Conservation (phyloP, 2,888 invertebrate genomes). For the Bimastos eiseni region DNA sequence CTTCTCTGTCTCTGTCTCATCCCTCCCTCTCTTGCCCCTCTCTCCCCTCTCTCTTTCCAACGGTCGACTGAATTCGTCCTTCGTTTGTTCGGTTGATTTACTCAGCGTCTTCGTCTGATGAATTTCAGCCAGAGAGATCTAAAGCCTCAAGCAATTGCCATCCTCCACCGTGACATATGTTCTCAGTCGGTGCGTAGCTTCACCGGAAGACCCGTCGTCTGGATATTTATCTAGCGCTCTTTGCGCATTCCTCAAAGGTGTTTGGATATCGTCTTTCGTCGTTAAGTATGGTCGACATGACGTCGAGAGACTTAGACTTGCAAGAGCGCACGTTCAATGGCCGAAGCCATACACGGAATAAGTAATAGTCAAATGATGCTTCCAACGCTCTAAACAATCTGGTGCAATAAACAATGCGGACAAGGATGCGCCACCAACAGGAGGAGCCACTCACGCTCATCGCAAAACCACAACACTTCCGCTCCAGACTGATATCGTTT, state of each 20-base stretch:
- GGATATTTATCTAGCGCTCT: slow-evolving; percentile 9
- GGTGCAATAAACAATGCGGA: background rate
- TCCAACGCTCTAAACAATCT: background rate
- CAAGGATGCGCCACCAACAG: background rate
- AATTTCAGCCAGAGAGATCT: background rate
- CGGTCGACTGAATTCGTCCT: slow-evolving; percentile 2
- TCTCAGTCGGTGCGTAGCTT: background rate
- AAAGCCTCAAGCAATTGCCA: background rate
- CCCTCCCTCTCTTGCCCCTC: too few species aligned
- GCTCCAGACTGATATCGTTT: too few species aligned
- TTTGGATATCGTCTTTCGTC: background rate
- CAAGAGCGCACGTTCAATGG: background rate
- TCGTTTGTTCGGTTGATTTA: background rate
- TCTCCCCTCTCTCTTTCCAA: too few species aligned
- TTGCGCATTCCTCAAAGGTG: background rate
- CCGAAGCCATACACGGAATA: background rate
- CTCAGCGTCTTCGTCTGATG: background rate
- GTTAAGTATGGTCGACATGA: background rate
- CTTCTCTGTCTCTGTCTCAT: too few species aligned
- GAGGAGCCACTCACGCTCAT: too few species aligned
- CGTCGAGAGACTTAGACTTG: background rate
- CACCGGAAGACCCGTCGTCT: background rate
- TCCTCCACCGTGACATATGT: background rate
- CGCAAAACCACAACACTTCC: too few species aligned
- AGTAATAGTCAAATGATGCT: background rate